Evolutionary conservation across 2,113 vertebrate genomes (phyloP), one percentile per base, ranked within the genome.

Genomic region (Epinephelus fuscoguttatus): DNA sequence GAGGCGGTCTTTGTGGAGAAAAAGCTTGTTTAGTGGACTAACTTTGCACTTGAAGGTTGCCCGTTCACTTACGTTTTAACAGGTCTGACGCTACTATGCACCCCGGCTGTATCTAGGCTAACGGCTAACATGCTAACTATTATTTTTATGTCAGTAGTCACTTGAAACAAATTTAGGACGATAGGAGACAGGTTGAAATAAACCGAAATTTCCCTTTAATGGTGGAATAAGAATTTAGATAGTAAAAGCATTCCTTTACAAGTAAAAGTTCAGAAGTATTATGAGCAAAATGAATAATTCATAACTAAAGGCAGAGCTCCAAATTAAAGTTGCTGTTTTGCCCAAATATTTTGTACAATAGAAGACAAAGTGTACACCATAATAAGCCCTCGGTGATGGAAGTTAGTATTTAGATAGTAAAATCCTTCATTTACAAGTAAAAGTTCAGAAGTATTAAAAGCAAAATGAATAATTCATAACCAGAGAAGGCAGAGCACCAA

Each of bases 391-490:
- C 6, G 8, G 11, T 17, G 33, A 27, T 52, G 57, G 33, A 7
- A 37, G 7, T 37, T 37, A 37, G 6, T 7, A 17, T 4, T 49
- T 37, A 37, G 15, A 49, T 52, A 12, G 33, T 60, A 60, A 15
- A 37, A 11, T 19, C 19, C 33, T 19, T 19, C 7, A 0, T 18
- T 61, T 40, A 62, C 19, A 62, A 14, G 5, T 69, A 13, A 52
- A 52, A 70, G 50, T 9, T 40, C 9, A n/a, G 1, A 61, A 1
- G 1, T 63, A 49, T 49, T 49, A 15, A 1, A 11, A 0, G 15
- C 14, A 49, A 15, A 15, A 17, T 47, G 45, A 12, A 47, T 50
- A 50, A 85, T 85, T 71, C 42, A 79, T 77, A 15, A 67, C 14
- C 6, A n/a, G 0, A 15, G 23, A 47, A 52, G 3, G 6, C 6